phyloP scores from a whole-genome alignment of 2,888 invertebrate genomes.

The Pammene fasciana region DNA sequence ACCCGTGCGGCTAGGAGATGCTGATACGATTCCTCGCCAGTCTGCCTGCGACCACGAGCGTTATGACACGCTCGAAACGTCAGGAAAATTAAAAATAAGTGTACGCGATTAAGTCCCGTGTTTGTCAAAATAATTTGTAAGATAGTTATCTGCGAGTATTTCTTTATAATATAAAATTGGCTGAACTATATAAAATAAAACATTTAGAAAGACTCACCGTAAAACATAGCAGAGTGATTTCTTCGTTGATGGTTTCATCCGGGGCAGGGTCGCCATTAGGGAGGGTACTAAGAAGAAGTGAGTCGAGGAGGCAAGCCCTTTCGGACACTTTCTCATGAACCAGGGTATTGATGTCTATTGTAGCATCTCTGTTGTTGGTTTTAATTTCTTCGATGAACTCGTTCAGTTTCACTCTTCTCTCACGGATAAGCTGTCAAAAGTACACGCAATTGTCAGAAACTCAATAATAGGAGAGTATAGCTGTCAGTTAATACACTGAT shows the following conservation, averaged over 20 bases:
- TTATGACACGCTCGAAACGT: too few species aligned
- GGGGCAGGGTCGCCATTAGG: constrained; percentile 49
- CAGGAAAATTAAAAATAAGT: too few species aligned
- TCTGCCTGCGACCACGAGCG: too few species aligned
- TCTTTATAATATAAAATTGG: too few species aligned
- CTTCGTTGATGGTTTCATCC: constrained; percentile 53
- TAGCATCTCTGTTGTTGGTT: constrained; percentile 49
- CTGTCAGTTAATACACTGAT: too few species aligned
- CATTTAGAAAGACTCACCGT: constrained; percentile 48
- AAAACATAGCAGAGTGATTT: constrained; percentile 52
- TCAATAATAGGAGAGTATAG: too few species aligned
- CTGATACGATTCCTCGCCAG: too few species aligned
- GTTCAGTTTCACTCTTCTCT: constrained; percentile 48
- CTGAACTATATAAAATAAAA: neutral
- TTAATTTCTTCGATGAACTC: constrained; percentile 47
- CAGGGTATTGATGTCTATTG: constrained; percentile 39
- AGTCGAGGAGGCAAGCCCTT: constrained; percentile 50
- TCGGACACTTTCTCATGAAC: constrained; percentile 47
- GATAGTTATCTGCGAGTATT: too few species aligned
- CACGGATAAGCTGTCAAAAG: constrained; percentile 46
- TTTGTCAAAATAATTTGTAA: too few species aligned
- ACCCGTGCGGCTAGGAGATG: too few species aligned
- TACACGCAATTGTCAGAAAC: too few species aligned
- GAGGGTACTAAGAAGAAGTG: constrained; percentile 49
- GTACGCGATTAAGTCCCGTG: too few species aligned